These are phyloP conservation scores for Scophthalmus maximus DNA, from an alignment of 2,113 vertebrate genomes.

Conservation along the genomic window DNA sequence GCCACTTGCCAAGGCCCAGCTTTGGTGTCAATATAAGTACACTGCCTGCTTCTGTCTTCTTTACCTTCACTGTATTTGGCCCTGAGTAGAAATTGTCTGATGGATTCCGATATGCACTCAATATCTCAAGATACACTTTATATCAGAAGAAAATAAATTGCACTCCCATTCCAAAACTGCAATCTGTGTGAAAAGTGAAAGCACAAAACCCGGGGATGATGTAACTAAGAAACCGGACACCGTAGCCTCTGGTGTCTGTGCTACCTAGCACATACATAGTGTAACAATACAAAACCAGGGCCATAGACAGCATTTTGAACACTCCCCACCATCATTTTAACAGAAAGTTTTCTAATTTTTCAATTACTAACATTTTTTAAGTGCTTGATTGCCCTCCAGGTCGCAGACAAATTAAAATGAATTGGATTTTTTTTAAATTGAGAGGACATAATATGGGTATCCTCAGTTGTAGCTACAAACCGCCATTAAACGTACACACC, in stretches of 20 bases:
- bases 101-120: neutral
- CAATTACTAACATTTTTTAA: neutral
- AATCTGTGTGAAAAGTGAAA: constrained; percentile 43
- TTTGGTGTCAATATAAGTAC: constrained; percentile 83
- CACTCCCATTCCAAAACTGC: no score
- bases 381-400: neutral
- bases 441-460: no score
- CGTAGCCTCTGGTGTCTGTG: neutral
- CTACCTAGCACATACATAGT: neutral
- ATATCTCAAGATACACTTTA: no score
- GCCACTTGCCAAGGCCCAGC: constrained; percentile 85
- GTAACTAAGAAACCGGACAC: constrained; percentile 4
- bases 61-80: constrained; percentile 3
- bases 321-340: no score
- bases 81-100: neutral
- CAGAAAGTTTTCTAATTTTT: no score
- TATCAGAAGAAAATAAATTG: no score
- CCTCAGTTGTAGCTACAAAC: neutral
- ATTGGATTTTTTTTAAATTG: no score
- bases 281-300: neutral
- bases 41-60: constrained; percentile 23
- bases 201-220: constrained; percentile 38
- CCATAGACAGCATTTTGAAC: no score
- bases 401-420: no score
- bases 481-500: no score